Conservation (phyloP, 2,888 invertebrate species). For the Bellardia pandia region DNA sequence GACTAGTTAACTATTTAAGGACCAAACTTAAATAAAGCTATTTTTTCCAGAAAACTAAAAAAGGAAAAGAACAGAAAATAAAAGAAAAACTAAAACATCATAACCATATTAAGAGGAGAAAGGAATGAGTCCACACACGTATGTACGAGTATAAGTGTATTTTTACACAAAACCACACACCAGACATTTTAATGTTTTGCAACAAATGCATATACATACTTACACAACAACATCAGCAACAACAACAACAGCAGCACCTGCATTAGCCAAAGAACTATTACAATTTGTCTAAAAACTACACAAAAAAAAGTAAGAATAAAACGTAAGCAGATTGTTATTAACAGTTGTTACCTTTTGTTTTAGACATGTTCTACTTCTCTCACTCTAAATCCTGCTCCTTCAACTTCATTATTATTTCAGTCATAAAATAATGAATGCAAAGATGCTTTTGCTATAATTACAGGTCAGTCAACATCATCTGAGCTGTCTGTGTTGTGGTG, state of each 20-base stretch:
- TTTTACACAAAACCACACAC: conserved; percentile 59
- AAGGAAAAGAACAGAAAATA: conserved; percentile 10
- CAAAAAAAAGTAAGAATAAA: background rate
- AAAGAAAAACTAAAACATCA: conserved; percentile 32
- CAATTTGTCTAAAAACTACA: conserved; percentile 50
- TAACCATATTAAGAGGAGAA: conserved; percentile 26
- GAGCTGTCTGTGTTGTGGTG: conserved; percentile 51
- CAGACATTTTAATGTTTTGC: conserved; percentile 54
- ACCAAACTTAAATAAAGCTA: conserved; percentile 33
- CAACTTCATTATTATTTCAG: conserved; percentile 31
- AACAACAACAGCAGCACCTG: background rate
- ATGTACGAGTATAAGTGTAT: background rate
- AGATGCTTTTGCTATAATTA: conserved; percentile 46
- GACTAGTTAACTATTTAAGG: conserved; percentile 54
- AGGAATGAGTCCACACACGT: background rate
- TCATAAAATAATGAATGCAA: conserved; percentile 23
- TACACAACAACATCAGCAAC: background rate
- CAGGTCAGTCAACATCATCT: conserved; percentile 42
- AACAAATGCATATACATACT: conserved; percentile 1
- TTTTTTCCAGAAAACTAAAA: conserved; percentile 11
- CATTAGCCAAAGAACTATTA: conserved; percentile 38
- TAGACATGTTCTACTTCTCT: background rate
- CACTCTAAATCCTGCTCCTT: background rate
- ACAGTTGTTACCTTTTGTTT: conserved; percentile 62
- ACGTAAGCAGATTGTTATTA: conserved; percentile 53